Evolutionary conservation across 2,888 invertebrate genomes (phyloP).

Genomic region (Litoditis marina): DNA sequence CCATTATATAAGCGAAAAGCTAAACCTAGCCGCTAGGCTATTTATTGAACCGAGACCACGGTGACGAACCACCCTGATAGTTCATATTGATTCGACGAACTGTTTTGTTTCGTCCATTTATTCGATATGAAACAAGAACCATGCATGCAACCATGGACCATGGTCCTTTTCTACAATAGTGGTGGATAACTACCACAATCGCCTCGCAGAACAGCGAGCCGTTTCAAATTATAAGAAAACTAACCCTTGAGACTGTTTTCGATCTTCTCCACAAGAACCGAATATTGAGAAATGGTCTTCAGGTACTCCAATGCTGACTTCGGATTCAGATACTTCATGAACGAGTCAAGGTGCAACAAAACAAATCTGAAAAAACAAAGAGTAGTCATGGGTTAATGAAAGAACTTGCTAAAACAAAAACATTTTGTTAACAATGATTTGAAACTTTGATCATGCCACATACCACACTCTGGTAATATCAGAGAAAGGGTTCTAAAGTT

Average conservation of each 20-base stretch:
- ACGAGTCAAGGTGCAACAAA: slow-evolving; percentile 19
- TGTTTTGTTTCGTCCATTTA: slow-evolving; percentile 10
- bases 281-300: slow-evolving; percentile 9
- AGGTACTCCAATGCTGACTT: slow-evolving; percentile 12
- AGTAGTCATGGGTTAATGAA: too few species aligned
- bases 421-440: too few species aligned
- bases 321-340: slow-evolving; percentile 16
- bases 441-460: too few species aligned
- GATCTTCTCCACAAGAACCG: slow-evolving; percentile 1
- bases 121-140: neutral
- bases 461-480: too few species aligned
- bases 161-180: neutral
- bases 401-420: too few species aligned
- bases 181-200: too few species aligned
- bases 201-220: neutral
- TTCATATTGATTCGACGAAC: neutral
- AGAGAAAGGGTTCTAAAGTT: too few species aligned
- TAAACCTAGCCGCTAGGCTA: neutral
- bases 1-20: neutral
- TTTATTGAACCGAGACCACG: too few species aligned
- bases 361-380: slow-evolving; percentile 7
- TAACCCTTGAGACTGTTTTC: slow-evolving; percentile 10
- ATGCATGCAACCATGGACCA: neutral
- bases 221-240: neutral
- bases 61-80: too few species aligned